Conservation (phyloP, 2,888 invertebrate genomes). For the Eupeodes luniger region DNA sequence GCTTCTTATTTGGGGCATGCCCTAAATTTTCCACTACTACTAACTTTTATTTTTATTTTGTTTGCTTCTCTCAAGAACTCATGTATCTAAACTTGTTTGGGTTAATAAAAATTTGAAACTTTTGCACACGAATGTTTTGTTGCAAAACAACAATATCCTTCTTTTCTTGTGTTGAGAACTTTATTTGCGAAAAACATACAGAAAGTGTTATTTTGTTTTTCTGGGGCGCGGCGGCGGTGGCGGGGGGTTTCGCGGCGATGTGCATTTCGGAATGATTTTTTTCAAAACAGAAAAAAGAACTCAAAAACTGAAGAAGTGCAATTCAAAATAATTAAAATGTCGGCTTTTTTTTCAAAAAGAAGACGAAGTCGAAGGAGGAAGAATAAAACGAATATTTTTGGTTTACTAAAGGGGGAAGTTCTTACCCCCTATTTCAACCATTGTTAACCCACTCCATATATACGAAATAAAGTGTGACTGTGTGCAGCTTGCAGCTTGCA, state of each 20-base stretch:
- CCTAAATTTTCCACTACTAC: conserved; percentile 5
- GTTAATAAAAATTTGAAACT: conserved; percentile 71
- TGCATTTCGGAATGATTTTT: conserved; percentile 46
- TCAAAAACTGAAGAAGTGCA: conserved; percentile 65
- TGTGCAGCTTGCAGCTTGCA: background rate
- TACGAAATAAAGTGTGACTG: too few species aligned
- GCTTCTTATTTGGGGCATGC: conserved; percentile 39
- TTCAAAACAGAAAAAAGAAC: background rate
- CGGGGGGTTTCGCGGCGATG: conserved; percentile 1
- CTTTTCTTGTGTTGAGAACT: conserved; percentile 31
- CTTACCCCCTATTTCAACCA: background rate
- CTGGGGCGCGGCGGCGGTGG: conserved; percentile 20
- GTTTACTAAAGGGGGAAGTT: background rate
- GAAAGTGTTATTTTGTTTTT: conserved; percentile 37
- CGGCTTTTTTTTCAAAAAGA: conserved; percentile 24
- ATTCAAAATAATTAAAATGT: conserved; percentile 73
- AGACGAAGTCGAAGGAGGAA: background rate
- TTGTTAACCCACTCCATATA: too few species aligned
- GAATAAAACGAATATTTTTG: background rate
- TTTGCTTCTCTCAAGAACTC: background rate
- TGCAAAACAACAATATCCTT: conserved; percentile 50
- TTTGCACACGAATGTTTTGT: conserved; percentile 51
- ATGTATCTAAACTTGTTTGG: conserved; percentile 55
- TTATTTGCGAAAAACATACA: conserved; percentile 41
- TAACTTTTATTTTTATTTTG: background rate